These are phyloP conservation scores for Phthorimaea operculella DNA, from an alignment of 1,140 invertebrate genomes.

Conservation along the genomic window DNA sequence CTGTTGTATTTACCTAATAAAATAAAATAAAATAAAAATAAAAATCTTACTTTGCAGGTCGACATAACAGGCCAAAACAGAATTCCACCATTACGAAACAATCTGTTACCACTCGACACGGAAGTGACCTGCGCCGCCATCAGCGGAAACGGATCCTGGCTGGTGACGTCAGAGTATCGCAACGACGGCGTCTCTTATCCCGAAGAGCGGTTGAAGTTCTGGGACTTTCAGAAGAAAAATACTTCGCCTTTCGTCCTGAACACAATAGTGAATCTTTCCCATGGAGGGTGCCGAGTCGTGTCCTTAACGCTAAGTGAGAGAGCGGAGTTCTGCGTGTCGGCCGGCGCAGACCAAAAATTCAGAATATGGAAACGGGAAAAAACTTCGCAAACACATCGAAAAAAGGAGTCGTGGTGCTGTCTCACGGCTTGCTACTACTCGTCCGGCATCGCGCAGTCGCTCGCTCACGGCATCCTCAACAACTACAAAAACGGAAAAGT, in stretches of 20 bases:
- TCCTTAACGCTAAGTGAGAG: constrained; percentile 42
- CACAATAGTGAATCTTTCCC: constrained; percentile 53
- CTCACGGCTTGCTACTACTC: constrained; percentile 59
- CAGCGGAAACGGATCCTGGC: constrained; percentile 40
- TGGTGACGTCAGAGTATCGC: constrained; percentile 57
- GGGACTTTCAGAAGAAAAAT: constrained; percentile 26
- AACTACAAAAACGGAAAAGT: constrained; percentile 35
- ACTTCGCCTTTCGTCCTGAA: constrained; percentile 43
- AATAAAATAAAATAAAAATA: no score
- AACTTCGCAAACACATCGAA: constrained; percentile 21
- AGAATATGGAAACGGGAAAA: constrained; percentile 49
- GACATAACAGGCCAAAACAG: constrained; percentile 60
- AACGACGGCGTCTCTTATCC: constrained; percentile 51
- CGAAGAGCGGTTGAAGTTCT: constrained; percentile 58
- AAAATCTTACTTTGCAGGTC: constrained; percentile 35
- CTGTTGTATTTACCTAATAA: no score
- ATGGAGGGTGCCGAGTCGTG: constrained; percentile 51
- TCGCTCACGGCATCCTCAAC: constrained; percentile 36
- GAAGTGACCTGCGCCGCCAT: constrained; percentile 52
- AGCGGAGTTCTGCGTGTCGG: constrained; percentile 50
- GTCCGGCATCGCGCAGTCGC: constrained; percentile 38
- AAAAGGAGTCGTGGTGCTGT: constrained; percentile 33
- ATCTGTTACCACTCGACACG: constrained; percentile 55
- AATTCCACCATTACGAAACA: constrained; percentile 50
- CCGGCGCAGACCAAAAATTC: constrained; percentile 51